Evolutionary conservation across 1,140 invertebrate species (phyloP), one percentile per base, ranked within the genome.

Genomic region (Caenorhabditis brenneri): DNA sequence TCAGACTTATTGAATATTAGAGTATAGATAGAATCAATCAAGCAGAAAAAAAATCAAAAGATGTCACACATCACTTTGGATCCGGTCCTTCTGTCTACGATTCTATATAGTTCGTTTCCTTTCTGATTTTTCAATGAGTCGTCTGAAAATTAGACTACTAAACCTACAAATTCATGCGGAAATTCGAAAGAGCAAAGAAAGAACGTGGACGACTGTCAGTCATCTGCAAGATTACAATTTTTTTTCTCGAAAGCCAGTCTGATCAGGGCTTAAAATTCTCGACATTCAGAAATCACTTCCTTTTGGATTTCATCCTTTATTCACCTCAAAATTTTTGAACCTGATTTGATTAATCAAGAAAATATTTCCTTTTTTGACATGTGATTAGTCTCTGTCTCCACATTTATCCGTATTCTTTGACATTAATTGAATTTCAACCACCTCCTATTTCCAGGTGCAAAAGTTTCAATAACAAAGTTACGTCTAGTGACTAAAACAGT

Each of bases 361-460:
- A 19, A 5, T 2, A 51, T 51, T 42, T 42, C 39, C 39, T 42
- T 51, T 51, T n/a, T 51, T n/a, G 19, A 55, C 53, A 55, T 29
- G 53, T 27, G 22, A 55, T 7, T n/a, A n/a, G n/a, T 10, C 7
- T 1, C 9, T 27, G 24, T 55, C 24, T 55, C 53, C 27, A 24
- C 24, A 27, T 55, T 27, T 42, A 42, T 42, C 39, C 39, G 39
- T 7, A 24, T 10, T 55, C 2, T 27, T 22, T 55, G 53, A 19
- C 1, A 7, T 65, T 65, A 65, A 65, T 65, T 36, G 58, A 65
- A n/a, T 65, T 42, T 36, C 19, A n/a, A n/a, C 36, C 16, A 33
- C 58, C 15, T 10, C 58, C 19, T 65, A 36, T 65, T 65, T 65
- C 58, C 58, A 65, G 58, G 58, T 36, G 58, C 58, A 65, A 65